phyloP scores from a whole-genome alignment of 2,797 vertebrate genomes.

The Enteromius unitaeniatus region DNA sequence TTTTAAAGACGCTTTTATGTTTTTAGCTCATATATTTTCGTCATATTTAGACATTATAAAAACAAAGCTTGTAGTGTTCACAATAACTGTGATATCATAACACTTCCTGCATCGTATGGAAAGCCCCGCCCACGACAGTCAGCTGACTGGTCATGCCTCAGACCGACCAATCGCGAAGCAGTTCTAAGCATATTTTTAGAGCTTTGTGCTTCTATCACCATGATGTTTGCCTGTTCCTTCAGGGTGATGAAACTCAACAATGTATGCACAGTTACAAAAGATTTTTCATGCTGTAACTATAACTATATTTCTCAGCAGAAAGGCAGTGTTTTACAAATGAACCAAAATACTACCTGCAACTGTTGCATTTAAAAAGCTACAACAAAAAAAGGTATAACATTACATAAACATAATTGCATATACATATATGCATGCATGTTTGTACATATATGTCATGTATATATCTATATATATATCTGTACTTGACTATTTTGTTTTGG shows the following conservation, averaged over 20 bases:
- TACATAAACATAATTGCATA: too few species aligned
- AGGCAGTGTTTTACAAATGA: background rate
- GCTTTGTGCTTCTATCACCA: background rate
- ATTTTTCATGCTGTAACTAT: background rate
- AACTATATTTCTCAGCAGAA: background rate
- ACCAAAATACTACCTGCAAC: background rate
- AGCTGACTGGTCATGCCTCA: background rate
- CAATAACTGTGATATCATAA: background rate
- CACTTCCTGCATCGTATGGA: conserved; percentile 22
- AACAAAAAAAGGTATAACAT: background rate
- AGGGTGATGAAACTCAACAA: background rate
- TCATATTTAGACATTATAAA: background rate
- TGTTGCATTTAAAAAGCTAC: background rate
- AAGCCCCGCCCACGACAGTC: conserved; percentile 11
- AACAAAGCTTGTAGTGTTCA: conserved; percentile 16
- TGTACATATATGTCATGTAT: too few species aligned
- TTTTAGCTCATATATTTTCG: conserved; percentile 79
- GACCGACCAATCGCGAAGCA: conserved; percentile 1
- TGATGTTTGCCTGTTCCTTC: background rate
- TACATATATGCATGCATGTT: too few species aligned
- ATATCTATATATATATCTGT: too few species aligned
- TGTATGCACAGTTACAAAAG: background rate
- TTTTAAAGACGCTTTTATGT: conserved; percentile 6
- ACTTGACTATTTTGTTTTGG: too few species aligned
- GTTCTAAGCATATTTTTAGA: background rate